Conservation (phyloP, 2,888 invertebrate genomes). For the Melanostoma scalare region DNA sequence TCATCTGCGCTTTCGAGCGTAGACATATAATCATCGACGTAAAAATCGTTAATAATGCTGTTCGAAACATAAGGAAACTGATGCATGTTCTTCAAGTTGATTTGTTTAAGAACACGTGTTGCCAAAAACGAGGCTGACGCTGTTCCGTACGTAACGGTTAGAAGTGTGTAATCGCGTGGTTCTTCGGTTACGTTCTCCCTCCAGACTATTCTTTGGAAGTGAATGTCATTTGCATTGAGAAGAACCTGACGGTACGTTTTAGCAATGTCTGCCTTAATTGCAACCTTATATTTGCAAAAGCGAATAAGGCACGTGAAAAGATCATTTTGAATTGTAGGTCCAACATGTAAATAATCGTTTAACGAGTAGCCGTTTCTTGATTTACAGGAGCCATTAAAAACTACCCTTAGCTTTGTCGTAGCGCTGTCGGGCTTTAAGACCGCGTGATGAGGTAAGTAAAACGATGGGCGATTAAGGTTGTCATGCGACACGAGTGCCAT, state of each 20-base stretch:
- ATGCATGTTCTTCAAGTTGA: neutral
- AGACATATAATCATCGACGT: constrained; percentile 35
- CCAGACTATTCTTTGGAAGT: constrained; percentile 46
- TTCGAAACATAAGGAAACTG: constrained; percentile 13
- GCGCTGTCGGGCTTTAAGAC: too few relatives aligned
- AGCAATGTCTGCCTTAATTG: constrained; percentile 36
- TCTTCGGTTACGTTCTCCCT: constrained; percentile 19
- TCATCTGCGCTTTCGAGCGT: constrained; percentile 26
- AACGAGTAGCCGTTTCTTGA: too few relatives aligned
- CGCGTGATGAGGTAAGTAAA: too few relatives aligned
- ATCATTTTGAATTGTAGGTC: too few relatives aligned
- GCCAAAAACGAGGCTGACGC: constrained; percentile 26
- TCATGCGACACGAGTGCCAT: too few relatives aligned
- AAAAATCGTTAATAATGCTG: constrained; percentile 38
- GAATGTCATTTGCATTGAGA: constrained; percentile 4
- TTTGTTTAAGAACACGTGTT: constrained; percentile 35
- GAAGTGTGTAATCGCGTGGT: constrained; percentile 26
- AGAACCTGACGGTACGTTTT: constrained; percentile 37
- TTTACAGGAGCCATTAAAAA: too few relatives aligned
- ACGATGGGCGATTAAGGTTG: too few relatives aligned
- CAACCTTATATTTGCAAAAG: too few relatives aligned
- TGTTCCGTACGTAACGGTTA: constrained; percentile 35
- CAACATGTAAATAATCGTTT: too few relatives aligned
- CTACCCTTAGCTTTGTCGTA: too few relatives aligned
- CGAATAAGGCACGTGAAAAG: too few relatives aligned